Percentiles rank a stretch among this genome's conserved stretches.
These are phyloP conservation scores for Luscinia luscinia DNA, from an alignment of 2,797 vertebrate genomes.

Conservation along the genomic window DNA sequence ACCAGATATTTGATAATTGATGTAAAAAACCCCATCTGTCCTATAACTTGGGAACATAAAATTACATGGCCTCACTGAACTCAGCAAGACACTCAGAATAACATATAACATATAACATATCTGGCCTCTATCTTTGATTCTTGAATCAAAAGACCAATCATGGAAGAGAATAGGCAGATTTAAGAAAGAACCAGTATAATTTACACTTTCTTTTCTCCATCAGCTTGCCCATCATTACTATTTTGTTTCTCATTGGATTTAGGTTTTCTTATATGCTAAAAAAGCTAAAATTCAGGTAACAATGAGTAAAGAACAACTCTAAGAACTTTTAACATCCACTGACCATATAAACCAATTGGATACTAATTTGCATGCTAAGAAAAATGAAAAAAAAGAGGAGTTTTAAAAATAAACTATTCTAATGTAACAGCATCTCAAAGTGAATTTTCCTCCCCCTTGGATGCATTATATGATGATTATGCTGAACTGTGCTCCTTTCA, in stretches of 20 bases:
- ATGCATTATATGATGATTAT: neutral
- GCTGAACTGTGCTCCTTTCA: neutral
- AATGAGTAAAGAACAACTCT: neutral
- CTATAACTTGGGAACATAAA: neutral
- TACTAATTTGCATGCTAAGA: neutral
- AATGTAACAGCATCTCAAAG: neutral
- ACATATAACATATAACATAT: too few species aligned
- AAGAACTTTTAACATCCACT: neutral
- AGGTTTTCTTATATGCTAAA: neutral
- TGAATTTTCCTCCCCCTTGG: neutral
- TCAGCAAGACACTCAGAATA: neutral
- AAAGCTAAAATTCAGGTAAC: neutral
- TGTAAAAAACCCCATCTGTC: neutral
- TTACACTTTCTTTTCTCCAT: neutral
- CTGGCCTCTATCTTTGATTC: neutral
- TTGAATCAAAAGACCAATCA: neutral
- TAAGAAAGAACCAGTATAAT: neutral
- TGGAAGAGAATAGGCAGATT: neutral
- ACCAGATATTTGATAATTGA: neutral
- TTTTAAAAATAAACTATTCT: neutral
- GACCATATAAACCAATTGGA: neutral
- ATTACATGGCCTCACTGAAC: neutral
- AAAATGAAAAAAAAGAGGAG: rapidly evolving
- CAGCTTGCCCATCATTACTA: neutral
- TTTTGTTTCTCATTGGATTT: neutral